Evolutionary conservation across 2,113 vertebrate genomes (phyloP).

Genomic region (Podarcis cretensis): DNA sequence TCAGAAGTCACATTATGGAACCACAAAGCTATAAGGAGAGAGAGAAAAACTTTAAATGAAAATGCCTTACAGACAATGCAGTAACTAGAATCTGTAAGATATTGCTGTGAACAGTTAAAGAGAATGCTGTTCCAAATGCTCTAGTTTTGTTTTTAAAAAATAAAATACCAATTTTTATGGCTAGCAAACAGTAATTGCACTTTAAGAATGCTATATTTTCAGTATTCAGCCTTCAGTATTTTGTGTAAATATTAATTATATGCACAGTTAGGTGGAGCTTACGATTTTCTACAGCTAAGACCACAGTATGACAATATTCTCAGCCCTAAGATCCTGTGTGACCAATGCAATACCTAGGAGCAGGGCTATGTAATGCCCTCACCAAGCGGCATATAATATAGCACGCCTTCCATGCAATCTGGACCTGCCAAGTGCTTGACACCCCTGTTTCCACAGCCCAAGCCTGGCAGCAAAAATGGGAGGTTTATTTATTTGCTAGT

Average conservation of each 20-base stretch:
- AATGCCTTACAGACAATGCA: background rate
- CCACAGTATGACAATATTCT: background rate
- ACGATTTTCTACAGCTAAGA: background rate
- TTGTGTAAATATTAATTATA: background rate
- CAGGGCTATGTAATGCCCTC: background rate
- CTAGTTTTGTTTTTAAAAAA: background rate
- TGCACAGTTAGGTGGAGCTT: background rate
- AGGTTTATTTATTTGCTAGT: background rate
- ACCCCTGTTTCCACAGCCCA: background rate
- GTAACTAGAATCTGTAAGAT: background rate
- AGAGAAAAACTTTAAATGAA: constrained; percentile 17
- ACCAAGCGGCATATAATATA: too few species aligned
- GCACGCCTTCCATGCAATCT: background rate
- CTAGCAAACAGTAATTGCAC: background rate
- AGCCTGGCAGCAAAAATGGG: background rate
- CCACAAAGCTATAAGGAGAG: constrained; percentile 87
- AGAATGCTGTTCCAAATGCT: background rate
- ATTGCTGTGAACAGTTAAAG: background rate
- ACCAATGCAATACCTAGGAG: background rate
- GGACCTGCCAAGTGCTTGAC: background rate
- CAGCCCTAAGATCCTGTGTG: background rate
- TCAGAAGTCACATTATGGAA: constrained; percentile 94
- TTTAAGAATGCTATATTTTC: background rate
- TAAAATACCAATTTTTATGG: background rate
- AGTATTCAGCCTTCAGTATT: background rate